Evolutionary conservation across 2,888 invertebrate species (phyloP), one percentile per base, ranked within the genome.

Genomic region (Tetragonisca angustula): DNA sequence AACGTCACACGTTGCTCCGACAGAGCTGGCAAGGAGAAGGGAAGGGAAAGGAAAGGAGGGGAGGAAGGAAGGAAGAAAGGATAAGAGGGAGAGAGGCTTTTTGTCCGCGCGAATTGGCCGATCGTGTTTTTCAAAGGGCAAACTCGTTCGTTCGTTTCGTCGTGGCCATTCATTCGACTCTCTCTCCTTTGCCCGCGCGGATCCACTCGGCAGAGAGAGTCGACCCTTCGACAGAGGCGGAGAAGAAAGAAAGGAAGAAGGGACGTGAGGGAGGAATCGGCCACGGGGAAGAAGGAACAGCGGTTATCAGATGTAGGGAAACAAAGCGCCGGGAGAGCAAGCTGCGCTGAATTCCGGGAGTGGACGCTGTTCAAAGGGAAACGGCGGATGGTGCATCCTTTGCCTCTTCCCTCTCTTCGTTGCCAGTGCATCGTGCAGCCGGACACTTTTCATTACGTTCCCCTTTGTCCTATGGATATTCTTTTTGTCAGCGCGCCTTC

Each of bases 401-500:
- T 78, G 72, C 65, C 85, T 79, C 81, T 17, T n/a, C 21, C 21
- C 62, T 19, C 11, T 4, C 11, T 19, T 32, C 36, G 75, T 75
- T 71, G 76, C 69, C 73, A 82, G 84, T 86, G 82, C 80, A 80
- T 79, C 83, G 81, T 54, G 73, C 71, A 83, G 76, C 83, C 78
- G 88, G 87, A 91, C 91, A 91, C 92, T 91, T 92, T 92, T 92
- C 92, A 92, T 92, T 92, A 92, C 87, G 82, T 88, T 79, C 85
- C 82, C 88, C 89, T 92, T 93, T 92, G 91, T 91, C 83, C 88
- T 76, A 83, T 84, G 86, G 89, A 90, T 90, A 90, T 83, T 88
- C 85, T 87, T 82, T 87, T 88, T 74, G 67, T 83, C 71, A 77
- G 74, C 68, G 56, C 59, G 87, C 89, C 90, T 89, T 87, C 87